Evolutionary conservation across 2,113 vertebrate species (phyloP), one percentile per base, ranked within the genome.

Genomic region (Coregonus clupeaformis): DNA sequence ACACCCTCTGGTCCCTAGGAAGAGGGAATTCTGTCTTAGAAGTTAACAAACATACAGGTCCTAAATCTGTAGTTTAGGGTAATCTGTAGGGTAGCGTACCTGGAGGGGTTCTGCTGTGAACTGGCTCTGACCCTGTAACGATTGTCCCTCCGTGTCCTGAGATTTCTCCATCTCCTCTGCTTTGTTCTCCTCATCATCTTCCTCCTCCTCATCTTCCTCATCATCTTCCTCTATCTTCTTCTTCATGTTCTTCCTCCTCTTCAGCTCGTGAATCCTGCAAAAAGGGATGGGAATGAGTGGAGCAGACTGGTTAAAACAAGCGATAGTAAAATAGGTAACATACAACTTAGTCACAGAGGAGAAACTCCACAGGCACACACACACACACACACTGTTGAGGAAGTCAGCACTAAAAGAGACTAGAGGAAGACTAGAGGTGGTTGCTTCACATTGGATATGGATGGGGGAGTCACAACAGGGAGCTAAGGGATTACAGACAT

Each of bases 211-310:
- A 0, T 80, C 81, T 0, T 83, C 82, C 0, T 81, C 75, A 12
- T 36, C 45, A 2, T 36, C 25, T 0, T 76, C 72, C 1, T 80
- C 78, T 0, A n/a, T 81, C 79, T 0, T 85, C 80, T 0, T 80
- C 81, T 0, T 83, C 82, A 0, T 81, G 69, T 22, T 78, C 74
- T 12, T 70, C 77, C n/a, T 47, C 20, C 1, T 30, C 80, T 69
- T 80, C n/a, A 55, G n/a, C 70, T 1, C 29, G 68, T 27, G 68
- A 66, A 64, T 87, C 84, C 90, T 90, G 77, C 9, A 3, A 79
- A 16, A 63, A 55, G 25, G 3, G 4, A 59, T 55, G 12, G 12
- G 24, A 27, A 5, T 30, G 63, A 5, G 59, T 62, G n/a, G 16
- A 22, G 24, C 20, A 9, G 20, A 62, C 59, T 62, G 63, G 57